Base-by-base conservation (phyloP, 2,888 invertebrate species). In the Pseudococcus longispinus region DNA sequence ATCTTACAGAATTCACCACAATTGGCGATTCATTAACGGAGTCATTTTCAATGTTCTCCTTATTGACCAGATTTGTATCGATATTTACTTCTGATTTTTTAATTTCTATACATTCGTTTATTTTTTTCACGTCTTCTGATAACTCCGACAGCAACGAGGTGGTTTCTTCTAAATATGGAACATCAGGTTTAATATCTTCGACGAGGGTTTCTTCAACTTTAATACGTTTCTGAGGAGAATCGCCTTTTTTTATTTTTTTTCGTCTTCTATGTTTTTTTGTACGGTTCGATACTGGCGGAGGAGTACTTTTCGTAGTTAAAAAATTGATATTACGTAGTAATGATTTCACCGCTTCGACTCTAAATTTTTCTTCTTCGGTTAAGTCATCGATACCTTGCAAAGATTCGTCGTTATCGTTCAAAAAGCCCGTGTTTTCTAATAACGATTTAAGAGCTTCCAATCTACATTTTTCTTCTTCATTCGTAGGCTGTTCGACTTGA, bases 361-460 rank as follows among this genome's bases (percentile, higher is more conserved):
- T 42, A 1, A 29, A 42, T 13, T 80, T 80, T 20, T 80, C 77
- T 80, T 80, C 77, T 20, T 80, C 77, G 9, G 77, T 80, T 29
- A 80, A n/a, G 26, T 80, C 77, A 5, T 80, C 77, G 23, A 80
- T 20, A 1, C 18, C 77, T 37, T 42, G 77, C 20, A 80, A 42
- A 0, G 42, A 20, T 42, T 80, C 77, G 3, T 80, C 77, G 18
- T 80, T 80, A 9, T 42, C 42, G 42, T n/a, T 80, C 42, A 80
- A 8, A 5, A 77, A 46, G 18, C 77, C 86, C 1, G 77, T 86
- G n/a, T 86, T 86, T 26, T 51, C 29, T 15, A 86, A 26, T 8
- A 86, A 44, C 1, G 86, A 86, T 86, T 86, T 86, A 15, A 86
- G 77, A 6, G 86, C 86, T 86, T 86, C 86, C 4, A 86, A 55